Evolutionary conservation across 2,113 vertebrate species (phyloP).

Genomic region (Ahaetulla prasina): DNA sequence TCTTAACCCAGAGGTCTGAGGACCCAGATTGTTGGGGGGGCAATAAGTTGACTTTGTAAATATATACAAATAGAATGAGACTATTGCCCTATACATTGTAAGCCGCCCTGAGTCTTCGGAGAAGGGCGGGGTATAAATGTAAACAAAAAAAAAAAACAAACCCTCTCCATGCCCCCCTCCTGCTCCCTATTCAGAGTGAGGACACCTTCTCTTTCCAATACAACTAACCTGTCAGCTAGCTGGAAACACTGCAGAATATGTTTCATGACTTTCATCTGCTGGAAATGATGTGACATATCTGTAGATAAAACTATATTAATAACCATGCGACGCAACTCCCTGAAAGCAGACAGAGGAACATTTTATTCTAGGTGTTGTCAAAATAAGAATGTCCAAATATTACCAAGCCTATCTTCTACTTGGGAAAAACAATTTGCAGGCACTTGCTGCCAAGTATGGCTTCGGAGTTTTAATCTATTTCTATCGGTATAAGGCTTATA

Average conservation of each 20-base stretch:
- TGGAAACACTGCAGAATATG: neutral
- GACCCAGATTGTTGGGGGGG: too few relatives aligned
- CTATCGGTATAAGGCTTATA: neutral
- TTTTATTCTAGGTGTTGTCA: neutral
- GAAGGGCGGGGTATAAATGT: too few relatives aligned
- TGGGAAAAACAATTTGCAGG: neutral
- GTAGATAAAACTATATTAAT: conserved; percentile 10
- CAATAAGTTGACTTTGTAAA: too few relatives aligned
- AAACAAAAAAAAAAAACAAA: too few relatives aligned
- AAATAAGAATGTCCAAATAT: neutral
- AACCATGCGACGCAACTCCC: conserved; percentile 1
- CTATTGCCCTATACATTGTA: too few relatives aligned
- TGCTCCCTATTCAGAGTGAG: neutral
- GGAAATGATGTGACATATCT: conserved; percentile 10
- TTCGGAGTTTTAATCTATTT: neutral
- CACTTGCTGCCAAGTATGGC: too few relatives aligned
- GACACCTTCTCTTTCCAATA: neutral
- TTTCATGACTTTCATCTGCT: neutral
- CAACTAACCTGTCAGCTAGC: neutral
- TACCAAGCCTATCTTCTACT: too few relatives aligned
- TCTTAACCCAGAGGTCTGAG: too few relatives aligned
- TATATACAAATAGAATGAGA: too few relatives aligned
- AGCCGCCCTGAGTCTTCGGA: too few relatives aligned
- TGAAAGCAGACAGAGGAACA: neutral
- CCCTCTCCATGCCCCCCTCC: neutral